Base-by-base conservation (phyloP, 35 echinoderm and acorn worm species). In the Ophioderma brevispina region DNA sequence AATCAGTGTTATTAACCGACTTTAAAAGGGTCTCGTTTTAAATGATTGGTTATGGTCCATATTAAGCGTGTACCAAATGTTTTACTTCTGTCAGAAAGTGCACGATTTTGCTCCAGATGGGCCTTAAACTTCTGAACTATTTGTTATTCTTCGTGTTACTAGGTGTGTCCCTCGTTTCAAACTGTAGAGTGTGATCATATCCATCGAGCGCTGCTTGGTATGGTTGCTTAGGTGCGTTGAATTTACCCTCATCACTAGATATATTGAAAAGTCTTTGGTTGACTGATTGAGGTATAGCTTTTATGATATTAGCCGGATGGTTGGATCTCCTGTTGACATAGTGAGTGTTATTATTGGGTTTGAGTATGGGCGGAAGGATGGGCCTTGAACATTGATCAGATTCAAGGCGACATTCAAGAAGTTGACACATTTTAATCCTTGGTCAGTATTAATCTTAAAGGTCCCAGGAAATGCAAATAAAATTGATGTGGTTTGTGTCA, bases 321-420 rank as follows among this genome's bases (percentile, higher is more conserved):
- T 70, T 70, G 5, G 59, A 70, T 70, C n/a, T 70, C 59, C n/a
- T 70, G 28, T 70, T 70, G 6, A 70, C 59, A 70, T 90, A 82
- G 1, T 56, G 13, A 25, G 80, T 79, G 14, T 82, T 28, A 38
- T 90, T 55, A 39, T 84, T 90, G 32, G 88, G 79, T 76, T 90
- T 90, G 50, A 80, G 63, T 82, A 83, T 38, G 88, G 79, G 10
- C 81, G 35, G 38, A 75, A 76, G 0, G 6, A n/a, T n/a, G n/a
- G n/a, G n/a, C n/a, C n/a, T n/a, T n/a, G n/a, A 41, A 10, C 37
- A 76, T 41, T 76, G 31, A 0, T 75, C 17, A 90, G n/a, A 38
- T 83, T 76, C 15, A 82, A 40, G 18, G 88, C 75, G 0, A 90
- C 52, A 38, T 90, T 59, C 2, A 87, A 59, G 84, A 40, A 75